phyloP scores from a whole-genome alignment of 2,797 vertebrate genomes.

The Pseudopleuronectes americanus region DNA sequence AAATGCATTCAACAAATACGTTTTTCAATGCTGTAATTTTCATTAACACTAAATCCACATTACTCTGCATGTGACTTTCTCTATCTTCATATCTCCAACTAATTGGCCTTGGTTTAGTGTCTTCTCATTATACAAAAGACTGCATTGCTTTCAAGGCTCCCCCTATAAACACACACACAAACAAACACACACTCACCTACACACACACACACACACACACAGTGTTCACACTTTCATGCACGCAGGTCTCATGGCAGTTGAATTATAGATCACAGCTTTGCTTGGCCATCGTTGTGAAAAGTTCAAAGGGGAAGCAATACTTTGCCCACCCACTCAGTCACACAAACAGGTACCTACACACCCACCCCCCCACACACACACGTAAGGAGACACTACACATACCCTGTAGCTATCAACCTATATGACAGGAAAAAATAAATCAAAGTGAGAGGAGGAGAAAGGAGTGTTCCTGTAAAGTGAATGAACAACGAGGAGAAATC shows the following conservation, averaged over 20 bases:
- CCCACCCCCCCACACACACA: not conserved
- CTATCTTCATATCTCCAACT: not conserved
- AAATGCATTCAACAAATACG: no score
- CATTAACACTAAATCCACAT: not conserved
- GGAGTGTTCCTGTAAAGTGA: constrained; percentile 3
- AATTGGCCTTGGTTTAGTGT: not conserved
- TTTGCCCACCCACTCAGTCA: constrained; percentile 11
- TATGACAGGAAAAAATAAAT: constrained; percentile 9
- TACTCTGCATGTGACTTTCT: not conserved
- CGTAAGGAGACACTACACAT: not conserved
- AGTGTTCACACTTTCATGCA: not conserved
- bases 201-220: not conserved
- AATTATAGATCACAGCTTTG: constrained; percentile 67
- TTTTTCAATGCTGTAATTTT: no score
- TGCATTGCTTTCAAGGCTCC: constrained; percentile 14
- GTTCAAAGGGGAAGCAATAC: constrained; percentile 55
- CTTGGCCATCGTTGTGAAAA: constrained; percentile 42
- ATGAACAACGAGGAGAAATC: constrained; percentile 22
- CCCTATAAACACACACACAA: not conserved
- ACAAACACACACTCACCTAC: not conserved
- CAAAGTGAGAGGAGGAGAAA: constrained; percentile 16
- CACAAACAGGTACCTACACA: not conserved
- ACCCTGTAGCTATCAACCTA: constrained; percentile 21
- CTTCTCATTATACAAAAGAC: constrained; percentile 19
- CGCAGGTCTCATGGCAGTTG: constrained; percentile 49